Evolutionary conservation across 1,140 invertebrate species (phyloP).

Genomic region (Colletes gigas): DNA sequence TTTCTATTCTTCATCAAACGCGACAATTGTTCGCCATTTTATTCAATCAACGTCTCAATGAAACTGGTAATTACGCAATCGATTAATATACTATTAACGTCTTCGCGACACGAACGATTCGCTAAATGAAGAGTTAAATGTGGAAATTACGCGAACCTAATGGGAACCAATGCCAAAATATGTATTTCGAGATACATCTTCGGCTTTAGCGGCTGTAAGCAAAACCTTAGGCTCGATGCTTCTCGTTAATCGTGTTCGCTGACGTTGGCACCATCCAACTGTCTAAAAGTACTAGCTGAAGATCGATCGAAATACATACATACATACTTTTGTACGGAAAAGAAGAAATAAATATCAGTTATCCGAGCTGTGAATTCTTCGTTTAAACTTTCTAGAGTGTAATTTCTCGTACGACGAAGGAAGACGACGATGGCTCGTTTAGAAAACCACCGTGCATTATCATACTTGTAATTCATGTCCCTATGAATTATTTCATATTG

Average conservation of each 20-base stretch:
- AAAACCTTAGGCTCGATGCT: neutral
- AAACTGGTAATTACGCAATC: constrained; percentile 13
- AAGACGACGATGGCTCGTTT: neutral
- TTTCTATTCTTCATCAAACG: neutral
- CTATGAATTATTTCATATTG: constrained; percentile 10
- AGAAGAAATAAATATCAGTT: too few relatives aligned
- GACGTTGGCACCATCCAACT: too few relatives aligned
- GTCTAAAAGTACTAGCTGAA: too few relatives aligned
- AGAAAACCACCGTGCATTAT: neutral
- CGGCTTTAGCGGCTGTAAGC: constrained; percentile 9
- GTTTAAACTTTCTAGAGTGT: too few relatives aligned
- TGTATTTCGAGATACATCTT: constrained; percentile 49
- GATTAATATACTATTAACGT: constrained; percentile 25
- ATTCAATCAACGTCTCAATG: neutral
- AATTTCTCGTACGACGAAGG: too few relatives aligned
- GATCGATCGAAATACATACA: too few relatives aligned
- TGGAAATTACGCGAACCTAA: constrained; percentile 46
- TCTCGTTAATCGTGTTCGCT: neutral
- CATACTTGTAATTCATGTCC: neutral
- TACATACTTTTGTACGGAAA: too few relatives aligned
- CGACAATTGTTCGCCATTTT: too few relatives aligned
- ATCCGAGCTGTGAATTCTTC: too few relatives aligned
- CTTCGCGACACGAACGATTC: neutral
- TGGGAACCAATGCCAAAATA: constrained; percentile 48
- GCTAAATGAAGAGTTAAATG: constrained; percentile 51